A percentile compares a stretch with the other conserved stretches of the same genome.
Conservation (phyloP, 2,113 vertebrate genomes). For the Oceanites oceanicus region DNA sequence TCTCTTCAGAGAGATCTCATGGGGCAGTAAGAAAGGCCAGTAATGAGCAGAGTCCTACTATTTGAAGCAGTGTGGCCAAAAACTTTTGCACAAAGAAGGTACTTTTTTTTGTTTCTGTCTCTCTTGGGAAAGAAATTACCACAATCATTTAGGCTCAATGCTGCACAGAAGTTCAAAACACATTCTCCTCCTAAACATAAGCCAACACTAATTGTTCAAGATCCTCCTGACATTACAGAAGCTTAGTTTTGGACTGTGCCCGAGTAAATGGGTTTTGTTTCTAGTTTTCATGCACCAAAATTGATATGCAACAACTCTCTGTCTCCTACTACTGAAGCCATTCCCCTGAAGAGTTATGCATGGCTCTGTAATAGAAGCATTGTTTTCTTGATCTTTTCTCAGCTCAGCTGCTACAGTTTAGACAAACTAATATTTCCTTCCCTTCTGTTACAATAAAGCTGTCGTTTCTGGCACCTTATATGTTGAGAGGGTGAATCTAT, state of each 20-base stretch:
- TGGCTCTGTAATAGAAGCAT: constrained; percentile 29
- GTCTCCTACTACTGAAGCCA: constrained; percentile 16
- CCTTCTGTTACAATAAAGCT: constrained; percentile 60
- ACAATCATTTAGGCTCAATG: not conserved
- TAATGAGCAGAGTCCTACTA: not conserved
- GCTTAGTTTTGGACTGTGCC: not conserved
- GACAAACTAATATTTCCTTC: constrained; percentile 59
- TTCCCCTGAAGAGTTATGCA: constrained; percentile 45
- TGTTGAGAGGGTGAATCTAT: constrained; percentile 53
- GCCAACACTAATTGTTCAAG: constrained; percentile 28
- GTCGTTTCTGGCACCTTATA: constrained; percentile 51
- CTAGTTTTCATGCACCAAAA: constrained; percentile 42
- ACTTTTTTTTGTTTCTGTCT: not conserved
- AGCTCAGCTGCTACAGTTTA: constrained; percentile 52
- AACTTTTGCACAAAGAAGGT: not conserved
- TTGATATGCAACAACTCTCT: constrained; percentile 25
- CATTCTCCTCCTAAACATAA: not conserved
- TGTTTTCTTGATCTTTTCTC: constrained; percentile 60
- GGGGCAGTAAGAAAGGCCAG: not conserved
- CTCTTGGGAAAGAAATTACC: constrained; percentile 1
- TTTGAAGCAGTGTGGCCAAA: not conserved
- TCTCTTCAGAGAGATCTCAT: not conserved
- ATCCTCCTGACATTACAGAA: not conserved
- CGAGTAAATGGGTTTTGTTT: constrained; percentile 27
- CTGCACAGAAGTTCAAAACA: not conserved